Conservation (phyloP, 2,797 vertebrate genomes). For the Stomatorhinus walkeri region DNA sequence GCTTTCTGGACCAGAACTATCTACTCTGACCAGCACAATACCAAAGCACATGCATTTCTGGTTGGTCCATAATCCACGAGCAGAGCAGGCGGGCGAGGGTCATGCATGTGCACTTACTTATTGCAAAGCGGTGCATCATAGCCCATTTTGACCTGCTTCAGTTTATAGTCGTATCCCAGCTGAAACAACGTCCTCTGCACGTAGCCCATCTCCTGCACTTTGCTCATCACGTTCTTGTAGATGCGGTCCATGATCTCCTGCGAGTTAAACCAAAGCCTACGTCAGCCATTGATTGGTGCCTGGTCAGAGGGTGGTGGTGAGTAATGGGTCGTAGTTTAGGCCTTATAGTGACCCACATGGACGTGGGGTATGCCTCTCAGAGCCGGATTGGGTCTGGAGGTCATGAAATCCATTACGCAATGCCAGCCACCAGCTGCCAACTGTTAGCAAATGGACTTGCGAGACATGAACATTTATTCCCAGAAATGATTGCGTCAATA, state of each 20-base stretch:
- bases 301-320: not conserved
- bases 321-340: not conserved
- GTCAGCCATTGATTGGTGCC: not conserved
- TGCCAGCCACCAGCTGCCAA: not conserved
- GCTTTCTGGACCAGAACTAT: not conserved
- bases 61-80: not conserved
- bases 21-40: not conserved
- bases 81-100: too few relatives aligned
- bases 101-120: slow-evolving; percentile 61
- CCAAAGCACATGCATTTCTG: not conserved
- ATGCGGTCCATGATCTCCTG: slow-evolving; percentile 99
- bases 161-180: slow-evolving; percentile 89
- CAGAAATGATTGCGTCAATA: not conserved
- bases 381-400: not conserved
- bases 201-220: slow-evolving; percentile 94
- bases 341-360: not conserved
- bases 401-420: not conserved
- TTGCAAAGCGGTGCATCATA: slow-evolving; percentile 96
- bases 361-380: not conserved
- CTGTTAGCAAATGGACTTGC: not conserved
- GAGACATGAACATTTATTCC: not conserved
- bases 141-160: slow-evolving; percentile 88
- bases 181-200: slow-evolving; percentile 90
- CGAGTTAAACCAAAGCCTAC: slow-evolving; percentile 19
- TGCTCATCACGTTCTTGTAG: slow-evolving; percentile 96